phyloP scores from a whole-genome alignment of 2,797 vertebrate genomes.

The Gila robusta region DNA sequence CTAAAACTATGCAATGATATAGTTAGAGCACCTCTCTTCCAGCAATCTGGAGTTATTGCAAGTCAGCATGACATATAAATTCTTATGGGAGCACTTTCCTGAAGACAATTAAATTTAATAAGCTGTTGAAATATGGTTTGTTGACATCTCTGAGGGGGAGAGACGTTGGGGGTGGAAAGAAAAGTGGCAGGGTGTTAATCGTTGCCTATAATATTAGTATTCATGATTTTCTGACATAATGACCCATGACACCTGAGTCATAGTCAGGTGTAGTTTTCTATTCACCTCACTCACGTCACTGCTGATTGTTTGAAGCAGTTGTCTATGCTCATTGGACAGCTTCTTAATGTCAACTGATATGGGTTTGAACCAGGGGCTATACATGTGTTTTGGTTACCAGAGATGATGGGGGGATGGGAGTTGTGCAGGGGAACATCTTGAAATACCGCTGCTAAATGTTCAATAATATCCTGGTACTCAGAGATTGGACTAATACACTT shows the following conservation, averaged over 20 bases:
- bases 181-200: conserved; percentile 48
- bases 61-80: not conserved
- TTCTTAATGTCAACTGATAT: conserved; percentile 70
- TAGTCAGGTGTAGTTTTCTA: conserved; percentile 2
- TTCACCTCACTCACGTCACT: conserved; percentile 9
- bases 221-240: conserved; percentile 33
- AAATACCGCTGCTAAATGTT: conserved; percentile 44
- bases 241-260: conserved; percentile 42
- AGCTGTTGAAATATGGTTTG: conserved; percentile 50
- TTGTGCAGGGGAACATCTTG: conserved; percentile 41
- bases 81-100: conserved; percentile 23
- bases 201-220: conserved; percentile 5
- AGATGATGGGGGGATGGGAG: conserved; percentile 42
- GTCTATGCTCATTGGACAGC: conserved; percentile 45
- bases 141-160: not conserved
- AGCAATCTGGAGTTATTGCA: conserved; percentile 12
- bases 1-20: not conserved
- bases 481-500: conserved; percentile 36
- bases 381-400: conserved; percentile 64
- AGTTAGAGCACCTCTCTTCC: not conserved
- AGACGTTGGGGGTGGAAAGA: not conserved
- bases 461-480: conserved; percentile 42
- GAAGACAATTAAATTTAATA: conserved; percentile 39
- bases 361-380: conserved; percentile 32
- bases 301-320: conserved; percentile 53